These are phyloP conservation scores for Neomicropteryx cornuta DNA, from an alignment of 1,140 invertebrate genomes.

Conservation along the genomic window DNA sequence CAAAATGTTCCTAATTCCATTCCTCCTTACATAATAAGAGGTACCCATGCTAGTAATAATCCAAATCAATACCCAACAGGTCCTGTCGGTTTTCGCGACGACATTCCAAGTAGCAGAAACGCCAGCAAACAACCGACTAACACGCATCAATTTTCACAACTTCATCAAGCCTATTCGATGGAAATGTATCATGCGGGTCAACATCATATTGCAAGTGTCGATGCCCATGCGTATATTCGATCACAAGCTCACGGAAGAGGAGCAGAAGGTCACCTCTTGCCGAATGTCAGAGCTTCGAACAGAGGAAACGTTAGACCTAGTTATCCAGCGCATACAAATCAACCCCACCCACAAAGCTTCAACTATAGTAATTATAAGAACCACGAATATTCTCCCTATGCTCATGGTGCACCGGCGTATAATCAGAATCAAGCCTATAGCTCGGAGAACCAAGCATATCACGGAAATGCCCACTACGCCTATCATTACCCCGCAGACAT, in stretches of 20 bases:
- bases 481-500: conserved; percentile 31
- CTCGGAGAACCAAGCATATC: conserved; percentile 32
- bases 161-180: conserved; percentile 27
- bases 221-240: conserved; percentile 26
- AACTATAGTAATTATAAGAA: no score
- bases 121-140: conserved; percentile 36
- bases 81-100: conserved; percentile 31
- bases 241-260: conserved; percentile 24
- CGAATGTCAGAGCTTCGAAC: conserved; percentile 23
- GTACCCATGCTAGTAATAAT: conserved; percentile 22
- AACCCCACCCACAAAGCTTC: no score
- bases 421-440: conserved; percentile 32
- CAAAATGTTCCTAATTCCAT: conserved; percentile 43
- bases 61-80: conserved; percentile 26
- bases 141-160: conserved; percentile 33
- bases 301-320: conserved; percentile 24
- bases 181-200: conserved; percentile 23
- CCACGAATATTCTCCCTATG: no score
- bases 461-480: conserved; percentile 32
- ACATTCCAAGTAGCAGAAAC: conserved; percentile 34
- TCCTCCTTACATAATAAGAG: conserved; percentile 42
- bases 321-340: no score
- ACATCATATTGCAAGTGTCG: conserved; percentile 16
- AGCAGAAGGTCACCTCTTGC: conserved; percentile 24
- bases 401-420: conserved; percentile 28